Percentiles rank a stretch among this genome's conserved stretches.
Evolutionary conservation across 1,140 invertebrate genomes (phyloP).

Genomic region (Pemphigus obesinymphae): DNA sequence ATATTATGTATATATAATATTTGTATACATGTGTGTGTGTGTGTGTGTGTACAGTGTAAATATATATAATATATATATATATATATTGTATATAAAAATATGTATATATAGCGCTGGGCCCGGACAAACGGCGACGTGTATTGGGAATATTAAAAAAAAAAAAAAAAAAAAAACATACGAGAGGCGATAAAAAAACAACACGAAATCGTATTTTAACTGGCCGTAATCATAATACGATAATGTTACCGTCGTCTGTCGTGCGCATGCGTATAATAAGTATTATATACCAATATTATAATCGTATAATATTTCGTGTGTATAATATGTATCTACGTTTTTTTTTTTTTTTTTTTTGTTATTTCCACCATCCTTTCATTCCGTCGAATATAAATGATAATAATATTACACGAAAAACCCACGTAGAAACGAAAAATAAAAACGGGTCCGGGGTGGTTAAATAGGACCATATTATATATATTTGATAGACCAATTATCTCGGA

Average conservation of each 20-base stretch:
- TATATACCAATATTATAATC: conserved; percentile 3
- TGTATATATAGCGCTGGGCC: too few species aligned
- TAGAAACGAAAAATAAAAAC: not conserved
- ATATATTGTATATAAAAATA: too few species aligned
- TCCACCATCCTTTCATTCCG: not conserved
- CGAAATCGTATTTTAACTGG: conserved; percentile 37
- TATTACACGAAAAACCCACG: not conserved
- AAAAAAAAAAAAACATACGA: conserved; percentile 1
- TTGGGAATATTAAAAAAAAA: not conserved
- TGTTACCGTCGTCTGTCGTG: not conserved
- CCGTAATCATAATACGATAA: conserved; percentile 7
- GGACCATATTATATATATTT: conserved; percentile 28
- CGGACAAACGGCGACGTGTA: conserved; percentile 10
- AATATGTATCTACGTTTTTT: too few species aligned
- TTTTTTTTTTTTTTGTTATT: not conserved
- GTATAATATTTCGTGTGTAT: conserved; percentile 8
- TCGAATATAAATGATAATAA: not conserved
- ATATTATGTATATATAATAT: not conserved
- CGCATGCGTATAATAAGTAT: too few species aligned
- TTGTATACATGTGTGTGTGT: not conserved
- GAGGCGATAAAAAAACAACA: not conserved
- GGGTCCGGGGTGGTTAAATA: conserved; percentile 31
- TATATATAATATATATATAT: too few species aligned
- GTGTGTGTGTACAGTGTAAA: not conserved
- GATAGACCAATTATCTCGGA: conserved; percentile 40